Evolutionary conservation across 2,113 vertebrate species (phyloP), one percentile per base, ranked within the genome.

Genomic region (Chaetodon trifascialis): DNA sequence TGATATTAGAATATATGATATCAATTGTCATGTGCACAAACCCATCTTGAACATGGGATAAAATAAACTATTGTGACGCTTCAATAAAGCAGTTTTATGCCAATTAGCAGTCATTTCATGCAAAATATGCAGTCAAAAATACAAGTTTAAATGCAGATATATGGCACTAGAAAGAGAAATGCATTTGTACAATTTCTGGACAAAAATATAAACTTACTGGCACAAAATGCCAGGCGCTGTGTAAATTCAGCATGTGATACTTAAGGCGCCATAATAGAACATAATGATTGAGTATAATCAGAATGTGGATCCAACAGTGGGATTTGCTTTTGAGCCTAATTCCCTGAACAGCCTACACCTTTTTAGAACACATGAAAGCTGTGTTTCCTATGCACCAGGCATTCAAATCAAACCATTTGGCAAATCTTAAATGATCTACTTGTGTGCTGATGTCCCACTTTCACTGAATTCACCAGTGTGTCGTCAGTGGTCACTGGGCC

Each of bases 381-480:
- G 16, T 25, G 46, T 19, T 64, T 42, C 34, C 14, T 7, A 30
- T 5, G 55, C 47, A 42, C n/a, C 21, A 34, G 30, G 5, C 38
- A 23, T 17, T 11, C 34, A 5, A 2, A 21, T 44, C 2, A 25
- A 19, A 66, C 73, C 17, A 16, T 30, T 2, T 17, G 11, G 36
- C 36, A n/a, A 21, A 42, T 42, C n/a, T 64, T 52, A 25, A 3
- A 21, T 54, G 5, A 14, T 59, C 54, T 58, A 60, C 56, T 7
- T 30, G n/a, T 75, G 8, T 8, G 23, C 16, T 30, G 5, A 74
- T 25, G 62, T 80, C 73, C 65, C 67, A 58, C 63, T 76, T 76
- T 68, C 17, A 47, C 76, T 72, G 62, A 80, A 62, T 30, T 44
- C 25, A 11, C 7, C 34, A 36, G 30, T n/a, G 34, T 42, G 59